Conservation (phyloP, 30 jellyfish, hydroid and myxozoan species). For the Catostylus mosaicus region DNA sequence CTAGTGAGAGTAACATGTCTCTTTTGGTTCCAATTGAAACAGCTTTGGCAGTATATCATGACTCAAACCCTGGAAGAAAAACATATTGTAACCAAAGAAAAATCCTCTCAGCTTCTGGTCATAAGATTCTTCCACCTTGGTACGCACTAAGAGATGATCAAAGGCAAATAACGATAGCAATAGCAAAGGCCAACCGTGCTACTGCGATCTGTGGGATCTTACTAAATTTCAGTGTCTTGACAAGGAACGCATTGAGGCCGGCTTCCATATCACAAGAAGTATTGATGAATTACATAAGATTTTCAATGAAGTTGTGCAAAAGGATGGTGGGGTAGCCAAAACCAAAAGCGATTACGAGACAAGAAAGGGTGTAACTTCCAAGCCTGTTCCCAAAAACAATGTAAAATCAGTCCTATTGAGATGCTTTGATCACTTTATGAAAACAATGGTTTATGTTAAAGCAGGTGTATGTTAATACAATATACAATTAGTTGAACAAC, state of each 20-base stretch:
- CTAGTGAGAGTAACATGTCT: not conserved
- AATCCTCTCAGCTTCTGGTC: not conserved
- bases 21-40: not conserved
- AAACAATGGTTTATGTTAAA: not conserved
- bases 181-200: too few species aligned
- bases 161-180: slow-evolving; percentile 1
- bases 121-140: not conserved
- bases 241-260: not conserved
- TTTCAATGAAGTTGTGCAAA: not conserved
- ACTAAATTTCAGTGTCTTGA: slow-evolving; percentile 1
- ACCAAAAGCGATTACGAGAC: not conserved
- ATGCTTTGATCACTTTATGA: too few species aligned
- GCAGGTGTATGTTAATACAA: slow-evolving; percentile 1
- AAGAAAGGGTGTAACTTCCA: not conserved
- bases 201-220: not conserved
- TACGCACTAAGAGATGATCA: not conserved
- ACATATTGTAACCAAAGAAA: not conserved
- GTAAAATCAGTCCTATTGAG: not conserved
- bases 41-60: slow-evolving; percentile 4
- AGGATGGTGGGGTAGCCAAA: not conserved
- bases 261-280: not conserved
- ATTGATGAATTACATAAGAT: not conserved
- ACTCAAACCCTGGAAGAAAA: not conserved
- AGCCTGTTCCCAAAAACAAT: not conserved
- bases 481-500: too few species aligned